Conservation (phyloP, 2,888 invertebrate species). For the Siphonodentalium dalli region DNA sequence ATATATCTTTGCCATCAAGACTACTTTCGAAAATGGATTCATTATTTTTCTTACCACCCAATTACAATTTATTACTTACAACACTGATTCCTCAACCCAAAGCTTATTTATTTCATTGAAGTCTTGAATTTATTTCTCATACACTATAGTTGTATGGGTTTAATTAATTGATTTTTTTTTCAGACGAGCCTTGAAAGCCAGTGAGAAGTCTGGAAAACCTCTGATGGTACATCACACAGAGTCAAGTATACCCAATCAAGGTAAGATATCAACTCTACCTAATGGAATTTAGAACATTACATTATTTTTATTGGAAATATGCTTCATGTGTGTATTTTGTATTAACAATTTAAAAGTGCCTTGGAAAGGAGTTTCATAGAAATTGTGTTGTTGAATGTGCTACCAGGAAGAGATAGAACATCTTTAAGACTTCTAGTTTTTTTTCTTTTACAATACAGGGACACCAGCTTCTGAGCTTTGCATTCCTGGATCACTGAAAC, state of each 20-base stretch:
- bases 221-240: constrained; percentile 53
- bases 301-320: no score
- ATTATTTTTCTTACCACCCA: no score
- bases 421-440: background rate
- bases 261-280: background rate
- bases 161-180: constrained; percentile 7
- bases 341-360: background rate
- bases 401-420: no score
- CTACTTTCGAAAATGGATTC: no score
- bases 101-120: no score
- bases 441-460: constrained; percentile 1
- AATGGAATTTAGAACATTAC: background rate
- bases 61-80: no score
- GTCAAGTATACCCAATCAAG: constrained; percentile 42
- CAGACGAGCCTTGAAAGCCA: constrained; percentile 49
- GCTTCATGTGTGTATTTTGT: no score
- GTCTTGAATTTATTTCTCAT: no score
- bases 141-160: no score
- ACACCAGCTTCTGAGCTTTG: constrained; percentile 13
- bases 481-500: constrained; percentile 43
- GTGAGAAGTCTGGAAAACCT: constrained; percentile 38
- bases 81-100: no score
- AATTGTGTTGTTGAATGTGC: background rate
- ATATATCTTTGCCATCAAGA: no score
- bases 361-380: background rate